Evolutionary conservation across 1,140 invertebrate genomes (phyloP).

Genomic region (Drosophila dunni): DNA sequence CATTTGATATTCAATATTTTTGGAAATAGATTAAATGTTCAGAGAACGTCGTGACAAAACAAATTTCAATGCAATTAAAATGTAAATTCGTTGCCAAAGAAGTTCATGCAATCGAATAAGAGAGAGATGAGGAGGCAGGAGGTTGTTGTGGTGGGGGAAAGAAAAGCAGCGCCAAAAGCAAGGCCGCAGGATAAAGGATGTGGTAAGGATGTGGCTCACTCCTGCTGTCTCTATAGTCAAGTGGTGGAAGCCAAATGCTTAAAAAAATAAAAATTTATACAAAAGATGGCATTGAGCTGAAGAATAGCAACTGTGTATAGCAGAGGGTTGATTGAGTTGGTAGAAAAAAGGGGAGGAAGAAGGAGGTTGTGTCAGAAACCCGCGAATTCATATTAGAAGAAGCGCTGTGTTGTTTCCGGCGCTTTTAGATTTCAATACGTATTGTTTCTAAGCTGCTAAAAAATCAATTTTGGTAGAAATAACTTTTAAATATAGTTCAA

Average conservation of each 20-base stretch:
- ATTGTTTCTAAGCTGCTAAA: not conserved
- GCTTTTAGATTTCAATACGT: not conserved
- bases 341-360: not conserved
- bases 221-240: constrained; percentile 2
- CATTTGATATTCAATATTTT: constrained; percentile 79
- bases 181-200: constrained; percentile 30
- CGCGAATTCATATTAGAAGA: constrained; percentile 3
- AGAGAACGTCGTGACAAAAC: constrained; percentile 47
- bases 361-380: not conserved
- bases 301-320: not conserved
- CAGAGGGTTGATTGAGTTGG: not conserved
- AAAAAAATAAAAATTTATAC: constrained; percentile 38
- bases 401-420: not conserved
- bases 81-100: constrained; percentile 65
- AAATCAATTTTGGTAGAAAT: not conserved
- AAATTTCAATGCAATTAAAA: constrained; percentile 82
- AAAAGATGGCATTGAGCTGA: constrained; percentile 53
- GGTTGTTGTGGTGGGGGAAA: not conserved
- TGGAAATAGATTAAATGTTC: constrained; percentile 72
- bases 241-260: constrained; percentile 18
- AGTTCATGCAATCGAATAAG: constrained; percentile 62
- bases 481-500: not conserved
- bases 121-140: constrained; percentile 12
- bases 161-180: constrained; percentile 29
- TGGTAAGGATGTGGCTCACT: constrained; percentile 3